Percentiles rank a stretch among this genome's conserved stretches.
Conservation (phyloP, 2,797 vertebrate species). For the Tinamus major region DNA sequence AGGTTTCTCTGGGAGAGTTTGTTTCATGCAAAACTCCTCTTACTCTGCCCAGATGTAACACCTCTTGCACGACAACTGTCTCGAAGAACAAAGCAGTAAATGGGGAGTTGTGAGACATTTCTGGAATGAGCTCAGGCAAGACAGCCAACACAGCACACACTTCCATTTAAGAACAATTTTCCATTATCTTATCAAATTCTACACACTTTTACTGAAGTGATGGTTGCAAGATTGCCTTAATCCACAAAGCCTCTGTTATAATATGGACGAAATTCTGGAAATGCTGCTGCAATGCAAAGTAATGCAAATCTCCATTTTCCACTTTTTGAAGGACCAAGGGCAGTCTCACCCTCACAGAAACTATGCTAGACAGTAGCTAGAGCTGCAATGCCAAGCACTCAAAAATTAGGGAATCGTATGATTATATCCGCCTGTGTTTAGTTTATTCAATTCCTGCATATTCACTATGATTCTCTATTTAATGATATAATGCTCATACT, state of each 20-base stretch:
- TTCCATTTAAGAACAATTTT: background rate
- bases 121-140: background rate
- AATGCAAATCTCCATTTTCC: background rate
- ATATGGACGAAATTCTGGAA: background rate
- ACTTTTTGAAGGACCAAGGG: background rate
- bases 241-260: background rate
- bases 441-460: constrained; percentile 29
- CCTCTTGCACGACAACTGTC: background rate
- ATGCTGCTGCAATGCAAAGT: background rate
- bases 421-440: constrained; percentile 11
- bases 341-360: background rate
- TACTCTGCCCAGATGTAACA: background rate
- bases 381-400: background rate
- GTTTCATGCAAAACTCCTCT: background rate
- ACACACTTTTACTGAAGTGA: background rate
- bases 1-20: background rate
- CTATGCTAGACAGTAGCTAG: background rate
- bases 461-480: constrained; percentile 22
- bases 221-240: background rate
- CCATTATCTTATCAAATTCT: background rate
- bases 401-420: background rate
- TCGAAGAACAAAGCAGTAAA: background rate
- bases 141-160: background rate
- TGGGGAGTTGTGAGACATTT: background rate
- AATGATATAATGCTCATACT: constrained; percentile 9